Conservation (phyloP, 2,113 vertebrate genomes). For the Hymenochirus boettgeri region DNA sequence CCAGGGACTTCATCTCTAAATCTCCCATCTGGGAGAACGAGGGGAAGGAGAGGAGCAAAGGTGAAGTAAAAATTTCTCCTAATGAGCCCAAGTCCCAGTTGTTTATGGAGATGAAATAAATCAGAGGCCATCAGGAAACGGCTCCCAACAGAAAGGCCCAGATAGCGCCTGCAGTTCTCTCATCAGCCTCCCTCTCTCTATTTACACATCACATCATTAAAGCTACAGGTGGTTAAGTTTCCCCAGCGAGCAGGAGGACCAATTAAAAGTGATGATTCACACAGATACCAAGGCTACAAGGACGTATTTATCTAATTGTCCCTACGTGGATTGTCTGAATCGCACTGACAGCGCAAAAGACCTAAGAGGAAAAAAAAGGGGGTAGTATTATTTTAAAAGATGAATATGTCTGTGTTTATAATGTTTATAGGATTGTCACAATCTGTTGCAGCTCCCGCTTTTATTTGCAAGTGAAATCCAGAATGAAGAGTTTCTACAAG, state of each 20-base stretch:
- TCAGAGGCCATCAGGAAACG: constrained; percentile 19
- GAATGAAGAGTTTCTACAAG: too few relatives aligned
- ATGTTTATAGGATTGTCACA: too few relatives aligned
- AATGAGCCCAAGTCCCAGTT: background rate
- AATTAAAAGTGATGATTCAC: constrained; percentile 45
- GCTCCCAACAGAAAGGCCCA: background rate
- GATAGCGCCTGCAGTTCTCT: constrained; percentile 10
- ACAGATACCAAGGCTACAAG: constrained; percentile 18
- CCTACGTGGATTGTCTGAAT: background rate
- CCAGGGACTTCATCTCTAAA: background rate
- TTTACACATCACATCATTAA: constrained; percentile 43
- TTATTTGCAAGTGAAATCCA: too few relatives aligned
- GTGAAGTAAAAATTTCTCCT: constrained; percentile 4
- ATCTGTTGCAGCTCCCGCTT: too few relatives aligned
- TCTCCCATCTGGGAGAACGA: background rate
- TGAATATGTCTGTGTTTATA: too few relatives aligned
- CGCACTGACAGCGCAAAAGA: background rate
- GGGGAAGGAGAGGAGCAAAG: constrained; percentile 13
- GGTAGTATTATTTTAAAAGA: too few relatives aligned
- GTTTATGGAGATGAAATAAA: constrained; percentile 22
- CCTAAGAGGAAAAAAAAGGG: too few relatives aligned
- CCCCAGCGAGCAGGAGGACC: constrained; percentile 35
- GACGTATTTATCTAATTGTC: background rate
- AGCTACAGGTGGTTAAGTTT: constrained; percentile 47
- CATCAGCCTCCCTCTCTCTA: constrained; percentile 28